A percentile compares a stretch with the other conserved stretches of the same genome.
Evolutionary conservation across 2,113 vertebrate species (phyloP).

Genomic region (Eubucco bourcierii): DNA sequence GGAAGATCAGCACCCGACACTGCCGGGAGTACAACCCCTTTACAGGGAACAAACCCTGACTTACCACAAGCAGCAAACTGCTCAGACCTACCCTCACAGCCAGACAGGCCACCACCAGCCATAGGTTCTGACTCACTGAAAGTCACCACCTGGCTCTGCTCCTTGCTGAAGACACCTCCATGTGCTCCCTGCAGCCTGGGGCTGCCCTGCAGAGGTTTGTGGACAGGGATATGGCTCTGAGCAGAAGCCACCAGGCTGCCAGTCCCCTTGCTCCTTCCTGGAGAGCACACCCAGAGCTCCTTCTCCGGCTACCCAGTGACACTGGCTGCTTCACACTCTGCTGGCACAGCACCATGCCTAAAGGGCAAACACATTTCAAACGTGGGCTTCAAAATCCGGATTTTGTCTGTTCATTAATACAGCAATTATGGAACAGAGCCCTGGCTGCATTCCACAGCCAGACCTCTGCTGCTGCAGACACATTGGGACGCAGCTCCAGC

Average conservation of each 20-base stretch:
- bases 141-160: accelerated
- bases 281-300: background rate
- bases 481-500: background rate
- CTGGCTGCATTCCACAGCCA: background rate
- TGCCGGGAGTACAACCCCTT: background rate
- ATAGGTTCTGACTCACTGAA: background rate
- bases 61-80: background rate
- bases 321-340: background rate
- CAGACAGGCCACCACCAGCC: background rate
- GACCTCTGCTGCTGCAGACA: background rate
- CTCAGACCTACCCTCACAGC: background rate
- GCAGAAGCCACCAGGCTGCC: background rate
- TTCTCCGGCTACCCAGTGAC: background rate
- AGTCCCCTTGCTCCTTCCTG: accelerated
- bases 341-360: background rate
- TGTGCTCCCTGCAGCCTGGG: background rate
- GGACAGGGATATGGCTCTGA: background rate
- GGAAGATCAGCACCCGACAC: background rate
- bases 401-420: constrained; percentile 40
- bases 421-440: background rate
- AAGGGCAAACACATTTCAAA: constrained; percentile 19
- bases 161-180: background rate
- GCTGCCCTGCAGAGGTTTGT: background rate
- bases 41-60: background rate
- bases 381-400: constrained; percentile 25